A percentile compares a stretch with the other conserved stretches of the same genome.
Evolutionary conservation across 2,888 invertebrate species (phyloP).

Genomic region (Heliconius cydno): DNA sequence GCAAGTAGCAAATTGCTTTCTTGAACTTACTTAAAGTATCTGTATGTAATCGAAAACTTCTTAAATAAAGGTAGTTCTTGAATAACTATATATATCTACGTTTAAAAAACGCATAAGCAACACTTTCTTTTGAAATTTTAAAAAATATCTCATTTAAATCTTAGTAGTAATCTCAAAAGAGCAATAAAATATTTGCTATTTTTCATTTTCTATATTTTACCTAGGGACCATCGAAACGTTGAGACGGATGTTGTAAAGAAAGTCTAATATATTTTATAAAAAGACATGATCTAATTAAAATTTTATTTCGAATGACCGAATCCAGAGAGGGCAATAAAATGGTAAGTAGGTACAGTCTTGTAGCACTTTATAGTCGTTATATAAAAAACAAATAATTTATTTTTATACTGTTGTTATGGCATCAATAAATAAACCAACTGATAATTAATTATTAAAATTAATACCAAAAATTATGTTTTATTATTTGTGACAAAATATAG

Average conservation of each 20-base stretch:
- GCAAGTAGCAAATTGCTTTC: no score
- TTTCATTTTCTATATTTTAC: no score
- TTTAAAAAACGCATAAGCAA: no score
- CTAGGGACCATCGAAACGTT: background rate
- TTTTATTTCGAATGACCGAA: slow-evolving; percentile 48
- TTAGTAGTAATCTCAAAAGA: no score
- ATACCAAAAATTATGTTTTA: background rate
- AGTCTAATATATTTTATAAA: slow-evolving; percentile 49
- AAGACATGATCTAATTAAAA: slow-evolving; percentile 52
- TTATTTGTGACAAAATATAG: background rate
- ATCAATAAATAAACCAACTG: background rate
- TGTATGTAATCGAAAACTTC: no score
- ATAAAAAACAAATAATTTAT: slow-evolving; percentile 2
- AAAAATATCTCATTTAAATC: no score
- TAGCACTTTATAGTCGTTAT: background rate
- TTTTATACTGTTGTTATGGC: background rate
- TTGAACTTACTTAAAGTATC: no score
- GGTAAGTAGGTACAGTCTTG: background rate
- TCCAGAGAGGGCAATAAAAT: slow-evolving; percentile 48
- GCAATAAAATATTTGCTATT: no score
- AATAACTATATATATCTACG: no score
- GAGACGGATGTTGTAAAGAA: slow-evolving; percentile 32
- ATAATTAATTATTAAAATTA: background rate
- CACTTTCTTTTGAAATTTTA: no score
- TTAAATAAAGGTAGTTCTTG: no score